Evolutionary conservation across 2,113 vertebrate genomes (phyloP).

Genomic region (Nibea albiflora): DNA sequence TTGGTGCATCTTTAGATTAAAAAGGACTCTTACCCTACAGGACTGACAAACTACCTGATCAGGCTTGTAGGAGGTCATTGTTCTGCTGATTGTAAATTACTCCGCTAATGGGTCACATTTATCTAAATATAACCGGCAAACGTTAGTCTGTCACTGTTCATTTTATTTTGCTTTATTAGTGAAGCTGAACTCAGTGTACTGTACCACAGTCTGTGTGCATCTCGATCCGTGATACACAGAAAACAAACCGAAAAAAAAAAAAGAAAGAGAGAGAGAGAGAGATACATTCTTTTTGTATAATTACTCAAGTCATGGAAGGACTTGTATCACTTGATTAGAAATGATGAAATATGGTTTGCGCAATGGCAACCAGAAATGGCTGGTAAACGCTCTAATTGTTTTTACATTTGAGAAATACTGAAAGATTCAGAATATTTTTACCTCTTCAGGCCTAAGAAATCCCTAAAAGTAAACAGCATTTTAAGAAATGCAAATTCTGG

Average conservation of each 20-base stretch:
- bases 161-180: conserved; percentile 25
- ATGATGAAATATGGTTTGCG: neutral
- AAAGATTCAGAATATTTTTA: neutral
- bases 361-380: neutral
- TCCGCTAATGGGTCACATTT: conserved; percentile 21
- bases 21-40: neutral
- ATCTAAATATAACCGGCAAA: conserved; percentile 30
- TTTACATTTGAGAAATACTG: neutral
- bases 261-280: no score
- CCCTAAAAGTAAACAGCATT: neutral
- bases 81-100: conserved; percentile 41
- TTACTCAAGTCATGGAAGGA: neutral
- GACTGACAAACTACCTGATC: conserved; percentile 32
- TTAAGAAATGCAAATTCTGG: neutral
- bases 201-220: neutral
- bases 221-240: neutral
- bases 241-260: neutral
- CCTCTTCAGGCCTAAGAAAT: neutral
- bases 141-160: conserved; percentile 11
- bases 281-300: no score
- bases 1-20: conserved; percentile 11
- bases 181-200: neutral
- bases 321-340: neutral
- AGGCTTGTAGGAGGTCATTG: conserved; percentile 30
- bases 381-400: neutral